Conservation (phyloP, 2,888 invertebrate species). For the Lepidocyrtoides sp. region DNA sequence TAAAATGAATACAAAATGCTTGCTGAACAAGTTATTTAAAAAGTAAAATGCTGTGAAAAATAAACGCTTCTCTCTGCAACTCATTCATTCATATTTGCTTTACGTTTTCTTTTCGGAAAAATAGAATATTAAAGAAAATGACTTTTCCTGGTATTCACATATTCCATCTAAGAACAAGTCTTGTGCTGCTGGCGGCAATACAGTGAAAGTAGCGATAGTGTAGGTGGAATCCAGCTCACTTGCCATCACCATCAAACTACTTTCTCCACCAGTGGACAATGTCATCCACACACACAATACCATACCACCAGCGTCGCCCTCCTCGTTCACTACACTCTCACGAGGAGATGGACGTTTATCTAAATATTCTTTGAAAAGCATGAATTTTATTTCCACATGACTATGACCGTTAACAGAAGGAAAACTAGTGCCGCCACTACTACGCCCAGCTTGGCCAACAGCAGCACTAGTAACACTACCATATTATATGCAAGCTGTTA, state of each 20-base stretch:
- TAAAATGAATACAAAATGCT: not conserved
- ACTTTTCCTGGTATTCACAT: not conserved
- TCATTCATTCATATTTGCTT: not conserved
- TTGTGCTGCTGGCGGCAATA: not conserved
- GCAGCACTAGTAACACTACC: constrained; percentile 3
- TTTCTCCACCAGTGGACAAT: constrained; percentile 50
- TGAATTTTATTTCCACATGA: constrained; percentile 71
- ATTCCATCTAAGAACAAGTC: not conserved
- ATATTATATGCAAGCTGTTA: constrained; percentile 68
- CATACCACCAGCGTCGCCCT: not conserved
- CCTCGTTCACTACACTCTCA: not conserved
- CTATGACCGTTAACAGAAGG: constrained; percentile 60
- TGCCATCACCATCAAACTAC: not conserved
- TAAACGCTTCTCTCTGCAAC: not conserved
- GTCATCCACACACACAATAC: not conserved
- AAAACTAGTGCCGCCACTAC: not conserved
- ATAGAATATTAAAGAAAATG: not conserved
- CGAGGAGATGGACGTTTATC: constrained; percentile 59
- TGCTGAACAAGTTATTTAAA: not conserved
- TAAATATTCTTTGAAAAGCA: constrained; percentile 68
- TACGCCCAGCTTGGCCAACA: not conserved
- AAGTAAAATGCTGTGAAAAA: not conserved
- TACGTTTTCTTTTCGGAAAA: not conserved
- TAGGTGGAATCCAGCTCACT: constrained; percentile 4
- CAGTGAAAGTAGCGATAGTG: not conserved